Conservation (phyloP, 2,888 invertebrate species). For the Coenonympha arcania region DNA sequence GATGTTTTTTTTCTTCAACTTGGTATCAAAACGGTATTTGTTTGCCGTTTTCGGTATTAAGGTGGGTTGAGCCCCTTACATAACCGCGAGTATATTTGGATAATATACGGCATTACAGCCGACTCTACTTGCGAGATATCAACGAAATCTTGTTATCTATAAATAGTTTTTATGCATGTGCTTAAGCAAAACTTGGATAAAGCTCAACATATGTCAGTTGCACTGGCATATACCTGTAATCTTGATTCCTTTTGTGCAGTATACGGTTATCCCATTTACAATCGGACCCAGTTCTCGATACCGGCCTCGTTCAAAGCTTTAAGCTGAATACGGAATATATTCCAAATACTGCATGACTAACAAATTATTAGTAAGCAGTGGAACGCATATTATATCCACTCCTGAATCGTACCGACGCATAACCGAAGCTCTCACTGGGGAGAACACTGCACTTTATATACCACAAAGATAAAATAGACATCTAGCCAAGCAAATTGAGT, state of each 20-base stretch:
- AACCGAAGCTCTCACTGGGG: too few relatives aligned
- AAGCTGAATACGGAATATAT: neutral
- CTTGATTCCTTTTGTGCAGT: constrained; percentile 2
- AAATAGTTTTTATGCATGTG: neutral
- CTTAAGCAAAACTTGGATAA: neutral
- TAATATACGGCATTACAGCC: neutral
- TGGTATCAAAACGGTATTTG: too few relatives aligned
- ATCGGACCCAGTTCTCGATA: neutral
- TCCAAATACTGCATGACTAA: neutral
- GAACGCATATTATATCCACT: neutral
- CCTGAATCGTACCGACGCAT: too few relatives aligned
- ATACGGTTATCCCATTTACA: neutral
- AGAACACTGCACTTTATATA: too few relatives aligned
- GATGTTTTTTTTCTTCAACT: too few relatives aligned
- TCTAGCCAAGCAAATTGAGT: too few relatives aligned
- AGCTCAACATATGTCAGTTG: neutral
- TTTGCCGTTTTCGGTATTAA: too few relatives aligned
- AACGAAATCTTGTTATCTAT: neutral
- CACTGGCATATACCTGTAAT: too few relatives aligned
- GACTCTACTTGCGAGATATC: neutral
- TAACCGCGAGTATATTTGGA: neutral
- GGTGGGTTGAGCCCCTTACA: too few relatives aligned
- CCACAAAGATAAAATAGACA: too few relatives aligned
- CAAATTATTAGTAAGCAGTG: too few relatives aligned
- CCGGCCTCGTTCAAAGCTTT: neutral